A percentile compares a stretch with the other conserved stretches of the same genome.
Conservation (phyloP, 2,797 vertebrate genomes). For the Myotis planiceps region DNA sequence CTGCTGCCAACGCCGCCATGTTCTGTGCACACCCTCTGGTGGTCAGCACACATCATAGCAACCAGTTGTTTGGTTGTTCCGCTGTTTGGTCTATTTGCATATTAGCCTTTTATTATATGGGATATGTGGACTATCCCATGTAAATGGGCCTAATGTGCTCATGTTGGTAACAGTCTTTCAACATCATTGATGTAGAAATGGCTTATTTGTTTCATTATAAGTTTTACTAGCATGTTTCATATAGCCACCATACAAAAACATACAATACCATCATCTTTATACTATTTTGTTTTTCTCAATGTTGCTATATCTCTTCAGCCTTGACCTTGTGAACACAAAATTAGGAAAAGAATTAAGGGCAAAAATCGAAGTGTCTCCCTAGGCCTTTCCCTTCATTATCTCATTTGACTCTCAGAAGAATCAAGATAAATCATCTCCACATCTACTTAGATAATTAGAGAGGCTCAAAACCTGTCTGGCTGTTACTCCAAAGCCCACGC, state of each 20-base stretch:
- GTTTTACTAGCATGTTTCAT: neutral
- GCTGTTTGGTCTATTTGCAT: no score
- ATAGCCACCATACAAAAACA: neutral
- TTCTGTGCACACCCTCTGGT: no score
- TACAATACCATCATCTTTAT: neutral
- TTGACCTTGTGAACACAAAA: neutral
- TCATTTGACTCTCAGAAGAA: constrained; percentile 26
- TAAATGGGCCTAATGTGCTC: neutral
- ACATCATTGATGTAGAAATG: neutral
- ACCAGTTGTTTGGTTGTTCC: no score
- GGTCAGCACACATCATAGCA: no score
- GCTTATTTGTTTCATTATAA: neutral
- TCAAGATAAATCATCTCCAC: neutral
- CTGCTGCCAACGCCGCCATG: no score
- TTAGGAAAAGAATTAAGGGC: neutral
- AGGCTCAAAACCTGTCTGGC: neutral
- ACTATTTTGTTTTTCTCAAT: neutral
- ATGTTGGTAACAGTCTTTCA: neutral
- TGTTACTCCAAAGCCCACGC: neutral
- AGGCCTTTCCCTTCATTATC: neutral
- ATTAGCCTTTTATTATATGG: no score
- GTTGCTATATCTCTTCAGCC: neutral
- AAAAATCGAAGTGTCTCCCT: neutral
- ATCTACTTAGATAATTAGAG: neutral
- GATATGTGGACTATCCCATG: no score